These are phyloP conservation scores for Nymphalis urticae DNA, from an alignment of 2,888 invertebrate genomes.

Conservation along the genomic window DNA sequence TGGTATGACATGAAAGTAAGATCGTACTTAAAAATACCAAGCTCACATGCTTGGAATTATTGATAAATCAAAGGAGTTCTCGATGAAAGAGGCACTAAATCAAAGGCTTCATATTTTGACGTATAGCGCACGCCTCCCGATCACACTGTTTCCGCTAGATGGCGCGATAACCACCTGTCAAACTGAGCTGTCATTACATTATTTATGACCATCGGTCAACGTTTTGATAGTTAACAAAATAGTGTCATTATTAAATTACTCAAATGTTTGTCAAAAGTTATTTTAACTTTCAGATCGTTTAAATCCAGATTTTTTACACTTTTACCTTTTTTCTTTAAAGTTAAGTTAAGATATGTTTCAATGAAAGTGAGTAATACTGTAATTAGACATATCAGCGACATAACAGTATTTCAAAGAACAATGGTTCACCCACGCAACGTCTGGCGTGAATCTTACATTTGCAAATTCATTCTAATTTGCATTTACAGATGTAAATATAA, in stretches of 20 bases:
- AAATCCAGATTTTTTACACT: too few relatives aligned
- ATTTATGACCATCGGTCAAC: slow-evolving; percentile 68
- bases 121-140: slow-evolving; percentile 67
- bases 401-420: slow-evolving; percentile 66
- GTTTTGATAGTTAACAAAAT: slow-evolving; percentile 55
- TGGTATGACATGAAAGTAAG: slow-evolving; percentile 77
- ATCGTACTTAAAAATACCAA: slow-evolving; percentile 75
- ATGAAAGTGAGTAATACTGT: slow-evolving; percentile 38
- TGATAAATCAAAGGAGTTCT: slow-evolving; percentile 80
- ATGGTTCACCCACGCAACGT: slow-evolving; percentile 76
- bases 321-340: not conserved
- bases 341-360: not conserved
- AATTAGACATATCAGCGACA: slow-evolving; percentile 51
- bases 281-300: too few relatives aligned
- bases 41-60: slow-evolving; percentile 74
- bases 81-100: slow-evolving; percentile 74
- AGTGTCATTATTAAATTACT: not conserved
- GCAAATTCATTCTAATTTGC: slow-evolving; percentile 55
- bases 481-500: slow-evolving; percentile 54
- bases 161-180: slow-evolving; percentile 78
- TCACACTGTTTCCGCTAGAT: slow-evolving; percentile 77
- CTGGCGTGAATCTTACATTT: slow-evolving; percentile 64
- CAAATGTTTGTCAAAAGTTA: not conserved
- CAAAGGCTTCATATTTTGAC: slow-evolving; percentile 79
- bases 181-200: slow-evolving; percentile 77